Evolutionary conservation across 2,888 invertebrate genomes (phyloP).

Genomic region (Argyresthia goedartella): DNA sequence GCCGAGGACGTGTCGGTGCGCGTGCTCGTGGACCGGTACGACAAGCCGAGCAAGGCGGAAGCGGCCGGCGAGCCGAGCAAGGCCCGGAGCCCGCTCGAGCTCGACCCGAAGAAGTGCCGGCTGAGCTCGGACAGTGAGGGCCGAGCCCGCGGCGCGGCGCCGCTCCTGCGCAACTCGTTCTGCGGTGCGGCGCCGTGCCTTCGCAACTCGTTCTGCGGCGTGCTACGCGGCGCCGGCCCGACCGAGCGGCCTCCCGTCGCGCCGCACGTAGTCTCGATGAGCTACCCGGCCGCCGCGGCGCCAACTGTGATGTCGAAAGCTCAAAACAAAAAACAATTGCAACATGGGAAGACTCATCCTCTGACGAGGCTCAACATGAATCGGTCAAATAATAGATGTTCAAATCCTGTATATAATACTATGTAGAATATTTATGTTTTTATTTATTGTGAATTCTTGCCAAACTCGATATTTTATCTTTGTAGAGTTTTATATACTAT

Average conservation of each 20-base stretch:
- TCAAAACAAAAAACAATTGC: constrained; percentile 84
- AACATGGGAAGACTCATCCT: constrained; percentile 94
- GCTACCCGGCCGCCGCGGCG: constrained; percentile 71
- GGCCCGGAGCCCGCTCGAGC: constrained; percentile 22
- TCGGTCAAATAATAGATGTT: constrained; percentile 78
- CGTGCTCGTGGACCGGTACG: constrained; percentile 82
- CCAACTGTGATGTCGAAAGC: constrained; percentile 80
- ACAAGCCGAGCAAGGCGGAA: constrained; percentile 38
- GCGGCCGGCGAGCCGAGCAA: constrained; percentile 23
- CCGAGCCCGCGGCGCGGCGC: constrained; percentile 22
- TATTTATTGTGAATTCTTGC: constrained; percentile 69
- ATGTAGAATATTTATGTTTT: constrained; percentile 76
- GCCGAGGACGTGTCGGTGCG: constrained; percentile 81
- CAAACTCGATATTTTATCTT: constrained; percentile 69
- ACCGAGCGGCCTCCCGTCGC: constrained; percentile 43
- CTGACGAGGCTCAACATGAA: constrained; percentile 86
- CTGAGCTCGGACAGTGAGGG: constrained; percentile 18
- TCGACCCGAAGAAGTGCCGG: constrained; percentile 12
- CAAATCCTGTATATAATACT: constrained; percentile 90
- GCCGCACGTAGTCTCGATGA: constrained; percentile 47
- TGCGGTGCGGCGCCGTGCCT: constrained; percentile 20
- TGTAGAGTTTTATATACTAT: constrained; percentile 69
- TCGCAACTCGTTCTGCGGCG: constrained; percentile 10
- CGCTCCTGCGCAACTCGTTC: constrained; percentile 24
- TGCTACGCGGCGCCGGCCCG: too few relatives aligned